A percentile compares a stretch with the other conserved stretches of the same genome.
phyloP scores from a whole-genome alignment of 1,140 invertebrate genomes.

The Vollenhovia emeryi region DNA sequence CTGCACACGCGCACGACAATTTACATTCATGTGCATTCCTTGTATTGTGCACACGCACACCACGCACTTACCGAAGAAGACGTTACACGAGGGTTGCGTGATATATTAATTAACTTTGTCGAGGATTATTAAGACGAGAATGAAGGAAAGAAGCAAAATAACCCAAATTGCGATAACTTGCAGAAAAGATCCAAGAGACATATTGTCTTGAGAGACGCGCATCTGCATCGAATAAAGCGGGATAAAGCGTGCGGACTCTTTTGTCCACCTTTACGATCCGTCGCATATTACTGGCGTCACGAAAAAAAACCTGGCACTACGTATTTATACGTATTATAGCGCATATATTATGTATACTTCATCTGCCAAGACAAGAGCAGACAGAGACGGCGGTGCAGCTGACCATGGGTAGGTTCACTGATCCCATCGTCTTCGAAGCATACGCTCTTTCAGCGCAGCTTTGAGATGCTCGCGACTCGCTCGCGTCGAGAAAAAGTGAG shows the following conservation, averaged over 20 bases:
- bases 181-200: constrained; percentile 12
- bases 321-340: constrained; percentile 49
- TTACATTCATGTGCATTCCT: not conserved
- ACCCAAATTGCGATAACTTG: constrained; percentile 23
- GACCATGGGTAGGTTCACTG: constrained; percentile 74
- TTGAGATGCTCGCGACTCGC: constrained; percentile 15
- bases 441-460: constrained; percentile 40
- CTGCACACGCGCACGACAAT: not conserved
- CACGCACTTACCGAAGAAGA: not conserved
- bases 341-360: constrained; percentile 54
- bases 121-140: not conserved
- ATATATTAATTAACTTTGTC: not conserved
- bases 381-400: constrained; percentile 52
- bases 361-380: constrained; percentile 59
- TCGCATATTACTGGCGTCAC: constrained; percentile 13
- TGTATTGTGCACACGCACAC: not conserved
- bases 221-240: not conserved
- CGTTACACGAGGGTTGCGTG: not conserved
- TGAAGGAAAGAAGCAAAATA: not conserved
- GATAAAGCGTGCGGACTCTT: constrained; percentile 29
- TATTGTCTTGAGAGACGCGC: not conserved
- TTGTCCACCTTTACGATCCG: constrained; percentile 33
- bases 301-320: not conserved
- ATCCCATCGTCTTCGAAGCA: constrained; percentile 64
- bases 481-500: constrained; percentile 22